Conservation (phyloP, 2,797 vertebrate genomes). For the Prionace glauca region DNA sequence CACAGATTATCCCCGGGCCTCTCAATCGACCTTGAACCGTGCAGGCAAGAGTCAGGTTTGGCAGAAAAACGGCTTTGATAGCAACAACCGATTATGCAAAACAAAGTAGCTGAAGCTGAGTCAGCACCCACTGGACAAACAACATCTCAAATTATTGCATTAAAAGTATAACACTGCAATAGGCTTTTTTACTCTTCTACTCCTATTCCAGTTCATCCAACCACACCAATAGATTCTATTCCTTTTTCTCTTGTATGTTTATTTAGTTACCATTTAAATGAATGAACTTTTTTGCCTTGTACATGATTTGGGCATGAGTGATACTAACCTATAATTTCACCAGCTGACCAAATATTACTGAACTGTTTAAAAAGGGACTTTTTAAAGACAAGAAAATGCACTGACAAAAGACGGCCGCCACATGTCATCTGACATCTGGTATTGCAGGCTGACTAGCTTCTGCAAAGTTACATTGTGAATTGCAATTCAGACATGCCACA, state of each 20-base stretch:
- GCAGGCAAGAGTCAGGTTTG: not conserved
- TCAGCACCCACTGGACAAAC: not conserved
- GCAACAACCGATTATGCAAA: not conserved
- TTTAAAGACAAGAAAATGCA: too few species aligned
- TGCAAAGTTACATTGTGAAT: too few species aligned
- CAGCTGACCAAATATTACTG: too few species aligned
- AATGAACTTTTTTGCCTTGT: not conserved
- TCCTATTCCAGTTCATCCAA: not conserved
- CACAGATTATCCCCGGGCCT: not conserved
- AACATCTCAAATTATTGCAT: not conserved
- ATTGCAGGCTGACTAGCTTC: too few species aligned
- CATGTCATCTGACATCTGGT: too few species aligned
- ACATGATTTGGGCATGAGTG: too few species aligned
- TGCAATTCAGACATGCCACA: too few species aligned
- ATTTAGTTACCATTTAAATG: not conserved
- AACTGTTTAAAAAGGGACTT: too few species aligned
- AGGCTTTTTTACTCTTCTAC: not conserved
- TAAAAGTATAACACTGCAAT: not conserved
- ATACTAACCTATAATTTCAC: too few species aligned
- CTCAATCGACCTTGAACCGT: not conserved
- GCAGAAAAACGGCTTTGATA: not conserved
- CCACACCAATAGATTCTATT: too few species aligned
- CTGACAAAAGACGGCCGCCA: too few species aligned
- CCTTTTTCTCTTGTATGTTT: not conserved
- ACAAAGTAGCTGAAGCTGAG: not conserved